A percentile compares a stretch with the other conserved stretches of the same genome.
These are phyloP conservation scores for Balearica regulorum DNA, from an alignment of 2,797 vertebrate genomes.

Conservation along the genomic window DNA sequence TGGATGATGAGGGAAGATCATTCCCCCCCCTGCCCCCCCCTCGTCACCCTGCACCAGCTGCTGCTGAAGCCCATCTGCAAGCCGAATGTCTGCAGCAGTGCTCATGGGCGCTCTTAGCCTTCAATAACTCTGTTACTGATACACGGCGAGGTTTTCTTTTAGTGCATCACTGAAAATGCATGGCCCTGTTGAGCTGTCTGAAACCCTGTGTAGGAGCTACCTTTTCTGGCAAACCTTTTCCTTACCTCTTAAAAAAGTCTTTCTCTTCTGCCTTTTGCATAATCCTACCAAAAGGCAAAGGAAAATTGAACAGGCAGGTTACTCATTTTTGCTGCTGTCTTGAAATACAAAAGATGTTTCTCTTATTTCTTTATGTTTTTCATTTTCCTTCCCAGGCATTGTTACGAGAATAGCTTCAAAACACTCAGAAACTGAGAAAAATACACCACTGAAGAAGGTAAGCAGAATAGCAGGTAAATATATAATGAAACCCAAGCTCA, in stretches of 20 bases:
- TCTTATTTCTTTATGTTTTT: neutral
- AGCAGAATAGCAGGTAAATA: neutral
- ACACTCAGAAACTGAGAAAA: neutral
- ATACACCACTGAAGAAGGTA: neutral
- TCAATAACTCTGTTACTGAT: neutral
- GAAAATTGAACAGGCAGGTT: neutral
- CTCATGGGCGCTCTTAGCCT: fast-evolving
- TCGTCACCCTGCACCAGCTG: neutral
- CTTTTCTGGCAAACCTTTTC: neutral
- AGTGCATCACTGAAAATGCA: neutral
- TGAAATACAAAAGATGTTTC: neutral
- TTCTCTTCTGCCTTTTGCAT: neutral
- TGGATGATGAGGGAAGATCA: neutral
- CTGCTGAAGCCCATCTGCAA: neutral
- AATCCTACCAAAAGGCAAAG: neutral
- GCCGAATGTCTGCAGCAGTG: neutral
- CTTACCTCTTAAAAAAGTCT: neutral
- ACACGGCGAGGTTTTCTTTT: neutral
- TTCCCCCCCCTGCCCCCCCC: no score
- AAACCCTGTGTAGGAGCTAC: neutral
- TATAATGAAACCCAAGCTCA: neutral
- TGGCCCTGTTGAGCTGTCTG: neutral
- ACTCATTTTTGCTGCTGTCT: neutral
- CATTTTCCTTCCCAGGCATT: neutral
- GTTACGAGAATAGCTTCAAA: neutral